A percentile compares a stretch with the other conserved stretches of the same genome.
phyloP scores from a whole-genome alignment of 2,113 vertebrate species.

The Corapipo altera region DNA sequence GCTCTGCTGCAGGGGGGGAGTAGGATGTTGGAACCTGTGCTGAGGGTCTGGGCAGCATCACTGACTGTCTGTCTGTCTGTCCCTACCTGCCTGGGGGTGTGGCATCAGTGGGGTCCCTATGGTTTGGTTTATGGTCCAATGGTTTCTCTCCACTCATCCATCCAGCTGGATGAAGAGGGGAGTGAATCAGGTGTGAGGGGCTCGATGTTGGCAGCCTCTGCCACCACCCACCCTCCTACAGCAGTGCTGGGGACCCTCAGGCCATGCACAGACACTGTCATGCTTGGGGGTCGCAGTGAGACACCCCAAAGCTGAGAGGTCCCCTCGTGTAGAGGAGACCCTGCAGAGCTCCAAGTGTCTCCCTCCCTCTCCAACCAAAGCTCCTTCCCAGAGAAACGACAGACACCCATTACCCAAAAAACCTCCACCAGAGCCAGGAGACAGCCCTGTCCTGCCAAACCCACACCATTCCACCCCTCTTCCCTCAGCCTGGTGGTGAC shows the following conservation, averaged over 20 bases:
- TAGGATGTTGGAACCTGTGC: accelerated
- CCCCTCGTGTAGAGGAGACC: accelerated
- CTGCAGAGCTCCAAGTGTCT: neutral
- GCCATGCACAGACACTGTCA: accelerated
- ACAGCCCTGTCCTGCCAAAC: neutral
- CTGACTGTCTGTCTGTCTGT: neutral
- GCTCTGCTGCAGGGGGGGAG: accelerated
- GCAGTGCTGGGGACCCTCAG: accelerated
- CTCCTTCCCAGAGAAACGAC: accelerated
- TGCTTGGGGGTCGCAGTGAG: neutral
- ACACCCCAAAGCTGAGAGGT: neutral
- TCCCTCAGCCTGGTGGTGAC: neutral
- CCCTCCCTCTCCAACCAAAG: neutral
- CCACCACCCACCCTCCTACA: accelerated
- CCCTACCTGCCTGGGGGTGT: accelerated
- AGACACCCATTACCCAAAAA: neutral
- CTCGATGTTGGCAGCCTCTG: accelerated
- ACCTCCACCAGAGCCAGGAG: neutral
- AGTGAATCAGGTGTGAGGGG: accelerated
- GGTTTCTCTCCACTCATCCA: neutral
- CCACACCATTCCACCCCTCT: accelerated
- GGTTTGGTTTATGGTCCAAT: neutral
- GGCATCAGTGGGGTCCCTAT: accelerated
- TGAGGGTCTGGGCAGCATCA: no score
- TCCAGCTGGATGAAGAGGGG: neutral